Evolutionary conservation across 2,113 vertebrate genomes (phyloP), one percentile per base, ranked within the genome.

Genomic region (Cephalophus harveyi): DNA sequence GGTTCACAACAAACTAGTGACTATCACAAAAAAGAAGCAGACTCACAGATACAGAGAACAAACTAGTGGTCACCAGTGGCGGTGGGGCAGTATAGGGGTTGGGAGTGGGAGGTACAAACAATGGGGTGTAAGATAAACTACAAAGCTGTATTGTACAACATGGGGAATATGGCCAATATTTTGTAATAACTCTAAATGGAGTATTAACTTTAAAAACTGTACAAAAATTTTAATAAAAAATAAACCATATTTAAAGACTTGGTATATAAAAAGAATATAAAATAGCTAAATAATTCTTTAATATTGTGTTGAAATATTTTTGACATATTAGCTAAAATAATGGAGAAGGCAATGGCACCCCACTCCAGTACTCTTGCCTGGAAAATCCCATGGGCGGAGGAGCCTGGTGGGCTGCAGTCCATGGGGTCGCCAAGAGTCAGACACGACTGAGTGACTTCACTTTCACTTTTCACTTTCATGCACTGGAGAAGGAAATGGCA

Each of bases 91-190:
- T 27, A 8, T 1, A 55, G 23, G 21, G 7, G 12, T 15, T 17
- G 30, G 48, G 5, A n/a, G 48, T 4, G n/a, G 52, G 21, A 14
- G 50, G 48, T 13, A 54, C 50, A 13, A 52, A 33, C 10, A 23
- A n/a, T 0, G 14, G 19, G 19, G 21, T 40, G 7, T 5, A 36
- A 9, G 52, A 16, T 8, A 8, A 13, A 16, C 52, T 52, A 5
- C 21, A 83, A 14, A n/a, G n/a, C 13, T 27, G 7, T 40, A 5
- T 5, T 55, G 33, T 2, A 40, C 33, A 83, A 36, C 52, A 55
- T 0, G 4, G 81, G 81, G 33, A 27, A 84, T 16, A 55, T 1
- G 55, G 52, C 33, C n/a, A 27, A 5, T 40, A 40, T 40, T 8
- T 84, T 55, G n/a, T 55, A 55, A 27, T 55, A 55, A 27, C 33